These are phyloP conservation scores for Onychostoma macrolepis DNA, from an alignment of 2,113 vertebrate species.

Conservation along the genomic window DNA sequence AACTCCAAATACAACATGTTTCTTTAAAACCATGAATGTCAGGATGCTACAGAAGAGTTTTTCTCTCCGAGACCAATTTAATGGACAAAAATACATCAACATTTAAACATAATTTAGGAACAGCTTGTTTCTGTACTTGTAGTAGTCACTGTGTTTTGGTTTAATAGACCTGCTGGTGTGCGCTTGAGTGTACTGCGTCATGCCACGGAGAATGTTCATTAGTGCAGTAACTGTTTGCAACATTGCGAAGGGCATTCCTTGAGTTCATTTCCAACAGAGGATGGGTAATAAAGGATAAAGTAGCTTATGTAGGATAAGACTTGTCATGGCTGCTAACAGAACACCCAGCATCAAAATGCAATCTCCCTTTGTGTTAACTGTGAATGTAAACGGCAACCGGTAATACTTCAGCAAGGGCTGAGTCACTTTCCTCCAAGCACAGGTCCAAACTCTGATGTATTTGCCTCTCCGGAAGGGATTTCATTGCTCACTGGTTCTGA, in stretches of 20 bases:
- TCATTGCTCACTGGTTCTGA: constrained; percentile 16
- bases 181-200: not conserved
- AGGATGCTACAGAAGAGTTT: not conserved
- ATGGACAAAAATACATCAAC: not conserved
- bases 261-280: not conserved
- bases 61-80: not conserved
- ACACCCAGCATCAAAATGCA: not conserved
- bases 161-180: not conserved
- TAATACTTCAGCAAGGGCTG: not conserved
- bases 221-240: not conserved
- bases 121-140: not conserved
- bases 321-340: constrained; percentile 20
- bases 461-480: constrained; percentile 10
- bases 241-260: not conserved
- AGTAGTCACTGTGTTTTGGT: not conserved
- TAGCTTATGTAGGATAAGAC: constrained; percentile 21
- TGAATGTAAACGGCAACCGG: not conserved
- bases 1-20: not conserved
- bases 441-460: not conserved
- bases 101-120: not conserved
- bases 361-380: constrained; percentile 16
- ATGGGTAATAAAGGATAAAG: constrained; percentile 24
- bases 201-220: constrained; percentile 1
- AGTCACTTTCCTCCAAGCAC: not conserved
- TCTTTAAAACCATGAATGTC: not conserved